A percentile compares a stretch with the other conserved stretches of the same genome.
Conservation (phyloP, 1,140 invertebrate species). For the Dryas iulia region DNA sequence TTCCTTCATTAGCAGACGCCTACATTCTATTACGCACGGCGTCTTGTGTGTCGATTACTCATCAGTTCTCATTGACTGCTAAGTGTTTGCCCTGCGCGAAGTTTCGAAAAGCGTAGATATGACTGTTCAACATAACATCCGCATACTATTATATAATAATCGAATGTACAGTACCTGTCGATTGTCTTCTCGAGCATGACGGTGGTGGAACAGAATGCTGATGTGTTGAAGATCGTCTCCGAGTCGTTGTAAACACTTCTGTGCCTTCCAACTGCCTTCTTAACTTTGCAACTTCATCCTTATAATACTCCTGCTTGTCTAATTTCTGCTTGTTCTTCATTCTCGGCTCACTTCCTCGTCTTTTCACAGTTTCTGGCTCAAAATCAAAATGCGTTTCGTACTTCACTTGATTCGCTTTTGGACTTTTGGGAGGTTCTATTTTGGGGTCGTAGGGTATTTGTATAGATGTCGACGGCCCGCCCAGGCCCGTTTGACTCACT, state of each 20-base stretch:
- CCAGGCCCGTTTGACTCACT: conserved; percentile 46
- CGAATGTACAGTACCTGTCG: conserved; percentile 49
- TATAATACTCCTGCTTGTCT: conserved; percentile 72
- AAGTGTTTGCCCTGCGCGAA: no score
- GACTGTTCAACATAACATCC: no score
- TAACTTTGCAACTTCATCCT: conserved; percentile 67
- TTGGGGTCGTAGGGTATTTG: conserved; percentile 64
- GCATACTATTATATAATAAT: no score
- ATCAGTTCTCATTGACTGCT: no score
- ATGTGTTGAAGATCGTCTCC: conserved; percentile 67
- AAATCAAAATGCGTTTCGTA: conserved; percentile 80
- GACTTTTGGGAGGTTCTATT: conserved; percentile 73
- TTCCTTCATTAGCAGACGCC: no score
- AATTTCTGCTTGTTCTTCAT: conserved; percentile 66
- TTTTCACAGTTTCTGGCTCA: conserved; percentile 66
- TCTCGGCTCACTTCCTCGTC: conserved; percentile 62
- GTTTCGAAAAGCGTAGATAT: no score
- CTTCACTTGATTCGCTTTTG: conserved; percentile 63
- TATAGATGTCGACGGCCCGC: conserved; percentile 58
- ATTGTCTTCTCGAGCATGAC: conserved; percentile 57
- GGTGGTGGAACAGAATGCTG: conserved; percentile 71
- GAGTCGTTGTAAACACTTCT: conserved; percentile 62
- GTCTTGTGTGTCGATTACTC: no score
- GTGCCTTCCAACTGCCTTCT: conserved; percentile 68
- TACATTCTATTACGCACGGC: no score